These are phyloP conservation scores for Saxicola maurus DNA, from an alignment of 2,797 vertebrate species.

Conservation along the genomic window DNA sequence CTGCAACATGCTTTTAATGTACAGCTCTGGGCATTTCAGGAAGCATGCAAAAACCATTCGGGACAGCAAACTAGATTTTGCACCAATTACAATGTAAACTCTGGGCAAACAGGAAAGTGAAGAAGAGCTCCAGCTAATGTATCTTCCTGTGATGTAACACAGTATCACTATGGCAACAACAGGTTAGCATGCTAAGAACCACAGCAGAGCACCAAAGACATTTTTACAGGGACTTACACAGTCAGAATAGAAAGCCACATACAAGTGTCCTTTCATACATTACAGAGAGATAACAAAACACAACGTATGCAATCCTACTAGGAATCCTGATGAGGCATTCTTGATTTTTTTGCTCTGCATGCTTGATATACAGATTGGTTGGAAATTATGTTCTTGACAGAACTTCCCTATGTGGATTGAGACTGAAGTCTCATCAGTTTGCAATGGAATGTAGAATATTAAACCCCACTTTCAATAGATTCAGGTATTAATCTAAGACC, in stretches of 20 bases:
- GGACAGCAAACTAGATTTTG: not conserved
- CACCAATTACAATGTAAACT: not conserved
- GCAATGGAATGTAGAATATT: not conserved
- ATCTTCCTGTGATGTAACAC: not conserved
- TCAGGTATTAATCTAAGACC: not conserved
- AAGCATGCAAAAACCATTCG: not conserved
- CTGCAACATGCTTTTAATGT: not conserved
- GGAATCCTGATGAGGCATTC: not conserved
- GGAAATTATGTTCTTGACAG: not conserved
- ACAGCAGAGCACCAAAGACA: not conserved
- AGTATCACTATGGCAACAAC: not conserved
- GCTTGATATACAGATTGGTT: not conserved
- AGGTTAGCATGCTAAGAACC: not conserved
- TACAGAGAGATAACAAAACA: not conserved
- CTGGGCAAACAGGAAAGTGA: not conserved
- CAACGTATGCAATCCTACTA: not conserved
- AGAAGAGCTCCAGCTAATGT: not conserved
- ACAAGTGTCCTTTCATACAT: not conserved
- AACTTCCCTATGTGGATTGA: not conserved
- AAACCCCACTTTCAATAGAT: not conserved
- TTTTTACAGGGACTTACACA: not conserved
- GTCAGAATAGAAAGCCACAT: not conserved
- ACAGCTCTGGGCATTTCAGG: not conserved
- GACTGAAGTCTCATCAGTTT: not conserved
- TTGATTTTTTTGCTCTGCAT: not conserved